These are phyloP conservation scores for Elephantulus edwardii DNA, from an alignment of 2,113 vertebrate species.

Conservation along the genomic window DNA sequence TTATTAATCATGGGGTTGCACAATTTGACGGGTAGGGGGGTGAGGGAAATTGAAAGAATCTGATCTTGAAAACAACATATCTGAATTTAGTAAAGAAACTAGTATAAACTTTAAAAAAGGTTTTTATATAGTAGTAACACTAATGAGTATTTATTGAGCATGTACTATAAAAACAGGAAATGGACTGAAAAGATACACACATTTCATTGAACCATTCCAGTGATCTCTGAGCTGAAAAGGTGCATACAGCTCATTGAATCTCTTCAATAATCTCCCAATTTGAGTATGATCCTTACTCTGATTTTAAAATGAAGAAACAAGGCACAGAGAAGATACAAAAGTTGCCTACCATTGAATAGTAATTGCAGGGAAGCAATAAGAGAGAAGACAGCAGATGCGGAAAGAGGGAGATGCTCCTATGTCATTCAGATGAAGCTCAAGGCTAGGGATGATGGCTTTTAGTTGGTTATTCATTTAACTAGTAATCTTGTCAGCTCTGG, in stretches of 20 bases:
- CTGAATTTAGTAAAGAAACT: too few species aligned
- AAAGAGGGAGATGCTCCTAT: not conserved
- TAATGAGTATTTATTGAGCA: not conserved
- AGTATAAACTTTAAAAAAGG: too few species aligned
- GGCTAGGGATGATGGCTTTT: not conserved
- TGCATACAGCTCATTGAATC: not conserved
- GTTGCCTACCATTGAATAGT: accelerated
- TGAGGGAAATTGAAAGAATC: too few species aligned
- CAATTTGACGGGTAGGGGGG: too few species aligned
- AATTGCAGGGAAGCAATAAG: not conserved
- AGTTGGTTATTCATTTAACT: not conserved
- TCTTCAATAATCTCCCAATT: not conserved
- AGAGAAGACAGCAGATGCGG: not conserved
- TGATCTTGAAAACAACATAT: too few species aligned
- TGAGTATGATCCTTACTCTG: not conserved
- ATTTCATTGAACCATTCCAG: not conserved
- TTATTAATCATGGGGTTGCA: too few species aligned
- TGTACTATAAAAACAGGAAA: not conserved
- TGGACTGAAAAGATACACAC: not conserved
- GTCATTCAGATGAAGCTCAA: not conserved
- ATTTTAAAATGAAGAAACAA: not conserved
- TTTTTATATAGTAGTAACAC: not conserved
- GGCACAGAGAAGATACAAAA: not conserved
- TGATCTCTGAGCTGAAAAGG: not conserved
- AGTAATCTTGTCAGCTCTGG: not conserved